phyloP scores from a whole-genome alignment of 1,140 invertebrate species.

The Nasonia giraulti region DNA sequence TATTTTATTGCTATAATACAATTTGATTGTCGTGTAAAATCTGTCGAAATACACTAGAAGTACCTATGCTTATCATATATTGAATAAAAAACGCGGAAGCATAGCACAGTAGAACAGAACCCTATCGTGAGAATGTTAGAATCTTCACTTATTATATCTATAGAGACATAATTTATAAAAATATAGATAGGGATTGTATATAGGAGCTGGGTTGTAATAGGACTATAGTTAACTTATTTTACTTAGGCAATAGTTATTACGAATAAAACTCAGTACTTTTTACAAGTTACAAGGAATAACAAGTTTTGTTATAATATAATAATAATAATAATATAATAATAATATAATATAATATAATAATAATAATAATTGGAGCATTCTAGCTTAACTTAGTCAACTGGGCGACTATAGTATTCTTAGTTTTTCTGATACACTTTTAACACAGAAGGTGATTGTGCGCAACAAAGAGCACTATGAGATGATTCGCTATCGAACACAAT shows the following conservation, averaged over 20 bases:
- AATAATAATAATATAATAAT: conserved; percentile 47
- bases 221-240: conserved; percentile 69
- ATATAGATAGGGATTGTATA: conserved; percentile 60
- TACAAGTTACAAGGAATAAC: conserved; percentile 74
- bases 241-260: conserved; percentile 69
- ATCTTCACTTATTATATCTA: conserved; percentile 69
- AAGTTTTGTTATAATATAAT: conserved; percentile 66
- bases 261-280: conserved; percentile 75
- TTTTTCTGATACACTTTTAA: conserved; percentile 57
- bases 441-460: conserved; percentile 63
- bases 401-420: conserved; percentile 56
- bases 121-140: conserved; percentile 66
- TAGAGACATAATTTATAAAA: conserved; percentile 73
- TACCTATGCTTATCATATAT: conserved; percentile 61
- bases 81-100: conserved; percentile 56
- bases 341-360: conserved; percentile 44
- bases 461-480: conserved; percentile 58
- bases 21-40: conserved; percentile 66
- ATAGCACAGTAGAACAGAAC: conserved; percentile 53
- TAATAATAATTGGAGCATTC: conserved; percentile 52
- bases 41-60: conserved; percentile 61
- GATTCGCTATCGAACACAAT: conserved; percentile 42
- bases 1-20: conserved; percentile 66
- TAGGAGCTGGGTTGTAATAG: conserved; percentile 62
- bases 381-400: conserved; percentile 65